Evolutionary conservation across 1,140 invertebrate species (phyloP).

Genomic region (Aphelinus certus): DNA sequence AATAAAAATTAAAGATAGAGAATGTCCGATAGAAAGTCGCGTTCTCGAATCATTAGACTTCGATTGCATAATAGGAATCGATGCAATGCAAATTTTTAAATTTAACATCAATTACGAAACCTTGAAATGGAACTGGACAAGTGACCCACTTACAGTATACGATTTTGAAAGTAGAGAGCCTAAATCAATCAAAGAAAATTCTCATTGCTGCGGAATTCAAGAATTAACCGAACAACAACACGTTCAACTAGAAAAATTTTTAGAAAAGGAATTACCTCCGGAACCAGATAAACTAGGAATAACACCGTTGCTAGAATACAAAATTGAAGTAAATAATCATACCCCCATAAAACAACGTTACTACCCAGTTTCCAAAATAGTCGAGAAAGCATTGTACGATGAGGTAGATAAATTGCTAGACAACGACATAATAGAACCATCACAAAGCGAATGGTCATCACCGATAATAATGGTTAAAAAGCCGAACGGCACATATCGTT

Average conservation of each 20-base stretch:
- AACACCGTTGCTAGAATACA: conserved; percentile 4
- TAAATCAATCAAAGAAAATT: neutral
- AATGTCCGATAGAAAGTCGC: neutral
- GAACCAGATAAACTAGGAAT: neutral
- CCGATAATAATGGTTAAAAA: conserved; percentile 67
- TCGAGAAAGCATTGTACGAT: conserved; percentile 27
- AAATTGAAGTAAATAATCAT: neutral
- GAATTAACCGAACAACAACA: neutral
- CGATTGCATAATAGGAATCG: neutral
- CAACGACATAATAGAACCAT: conserved; percentile 57
- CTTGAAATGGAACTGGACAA: neutral
- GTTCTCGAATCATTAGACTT: neutral
- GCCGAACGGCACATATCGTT: conserved; percentile 53
- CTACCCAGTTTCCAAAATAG: neutral
- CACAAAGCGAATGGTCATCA: conserved; percentile 60
- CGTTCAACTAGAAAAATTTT: neutral
- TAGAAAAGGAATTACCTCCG: neutral
- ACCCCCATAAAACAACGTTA: conserved; percentile 2
- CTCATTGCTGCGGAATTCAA: neutral
- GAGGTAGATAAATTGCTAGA: conserved; percentile 48
- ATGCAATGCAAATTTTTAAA: no score
- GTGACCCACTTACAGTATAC: neutral
- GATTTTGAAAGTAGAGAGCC: neutral
- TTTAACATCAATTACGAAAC: no score
- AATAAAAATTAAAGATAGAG: neutral